Conservation (phyloP, 2,113 vertebrate genomes). For the human region GRCh38 chr9:32938001-32938500, state of each 20-base stretch:
- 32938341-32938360: neutral
- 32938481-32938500: neutral
- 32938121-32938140: neutral
- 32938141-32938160: constrained; percentile 44
- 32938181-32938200: constrained; percentile 59
- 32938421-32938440: neutral
- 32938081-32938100: neutral
- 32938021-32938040: constrained; percentile 12
- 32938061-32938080: neutral
- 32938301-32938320: constrained; percentile 22
- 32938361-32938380: constrained; percentile 22
- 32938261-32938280: constrained; percentile 44
- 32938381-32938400: neutral
- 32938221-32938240: constrained; percentile 59
- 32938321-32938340: neutral
- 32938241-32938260: neutral
- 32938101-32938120: constrained; percentile 46
- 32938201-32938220: constrained; percentile 37
- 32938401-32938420: neutral
- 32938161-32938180: constrained; percentile 34
- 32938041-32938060: neutral
- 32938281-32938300: constrained; percentile 37
- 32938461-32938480: neutral
- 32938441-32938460: neutral
- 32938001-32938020: constrained; percentile 1